Conservation (phyloP, 2,113 vertebrate species). For the Callipepla californica region DNA sequence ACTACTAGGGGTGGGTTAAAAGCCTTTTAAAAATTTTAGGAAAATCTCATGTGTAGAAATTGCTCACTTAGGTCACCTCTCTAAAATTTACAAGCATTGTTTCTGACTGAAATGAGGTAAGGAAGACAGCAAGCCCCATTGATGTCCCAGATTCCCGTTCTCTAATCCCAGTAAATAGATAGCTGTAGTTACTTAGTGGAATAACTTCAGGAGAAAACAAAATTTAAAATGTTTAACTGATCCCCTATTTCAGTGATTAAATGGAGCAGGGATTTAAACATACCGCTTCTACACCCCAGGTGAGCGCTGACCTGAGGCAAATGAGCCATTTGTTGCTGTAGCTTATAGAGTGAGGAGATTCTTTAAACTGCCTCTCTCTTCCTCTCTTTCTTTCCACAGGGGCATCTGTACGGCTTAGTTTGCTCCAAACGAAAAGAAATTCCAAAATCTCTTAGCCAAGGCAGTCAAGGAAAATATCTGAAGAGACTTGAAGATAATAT, state of each 20-base stretch:
- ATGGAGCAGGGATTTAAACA: neutral
- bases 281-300: neutral
- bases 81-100: neutral
- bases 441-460: neutral
- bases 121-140: neutral
- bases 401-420: neutral
- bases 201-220: neutral
- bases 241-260: neutral
- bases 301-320: neutral
- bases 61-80: neutral
- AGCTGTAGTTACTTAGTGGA: neutral
- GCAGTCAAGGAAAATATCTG: neutral
- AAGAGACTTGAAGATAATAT: neutral
- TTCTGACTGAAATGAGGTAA: neutral
- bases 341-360: neutral
- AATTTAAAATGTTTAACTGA: accelerated
- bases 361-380: neutral
- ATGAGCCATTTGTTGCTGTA: neutral
- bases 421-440: neutral
- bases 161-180: neutral
- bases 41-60: neutral
- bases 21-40: neutral
- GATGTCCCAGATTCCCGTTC: neutral
- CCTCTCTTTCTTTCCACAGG: neutral
- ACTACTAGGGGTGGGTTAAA: neutral